Conservation (phyloP, 1,140 invertebrate genomes). For the Zaprionus inermis region DNA sequence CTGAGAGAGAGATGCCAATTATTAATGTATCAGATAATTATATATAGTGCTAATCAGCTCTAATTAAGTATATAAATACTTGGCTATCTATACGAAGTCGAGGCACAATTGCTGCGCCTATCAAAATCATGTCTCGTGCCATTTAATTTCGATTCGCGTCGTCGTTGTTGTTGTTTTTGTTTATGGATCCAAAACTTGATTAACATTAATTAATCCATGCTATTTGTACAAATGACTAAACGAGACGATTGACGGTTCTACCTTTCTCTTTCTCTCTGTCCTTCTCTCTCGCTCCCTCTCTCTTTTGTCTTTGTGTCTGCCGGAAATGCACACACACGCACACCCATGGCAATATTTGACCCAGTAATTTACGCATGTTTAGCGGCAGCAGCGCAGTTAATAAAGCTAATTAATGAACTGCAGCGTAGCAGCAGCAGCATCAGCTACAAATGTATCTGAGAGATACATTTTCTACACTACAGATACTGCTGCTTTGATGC, state of each 20-base stretch:
- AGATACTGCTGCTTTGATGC: conserved; percentile 13
- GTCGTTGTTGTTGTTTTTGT: conserved; percentile 34
- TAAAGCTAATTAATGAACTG: conserved; percentile 79
- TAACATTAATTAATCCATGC: conserved; percentile 81
- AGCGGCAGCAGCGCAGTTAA: conserved; percentile 71
- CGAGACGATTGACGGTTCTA: conserved; percentile 62
- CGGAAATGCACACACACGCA: conserved; percentile 62
- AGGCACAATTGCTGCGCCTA: conserved; percentile 4
- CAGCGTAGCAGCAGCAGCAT: conserved; percentile 35
- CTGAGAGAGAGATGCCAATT: conserved; percentile 21
- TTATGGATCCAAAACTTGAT: conserved; percentile 79
- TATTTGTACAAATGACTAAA: conserved; percentile 75
- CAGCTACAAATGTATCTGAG: conserved; percentile 27
- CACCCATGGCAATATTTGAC: conserved; percentile 65
- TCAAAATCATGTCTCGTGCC: conserved; percentile 44
- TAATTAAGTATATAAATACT: conserved; percentile 48
- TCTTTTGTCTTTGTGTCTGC: conserved; percentile 19
- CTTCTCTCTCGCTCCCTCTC: neutral
- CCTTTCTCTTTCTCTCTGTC: neutral
- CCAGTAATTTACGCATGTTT: conserved; percentile 81
- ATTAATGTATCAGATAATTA: conserved; percentile 33
- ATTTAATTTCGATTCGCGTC: conserved; percentile 12
- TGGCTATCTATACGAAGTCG: conserved; percentile 22
- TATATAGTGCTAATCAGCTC: conserved; percentile 45
- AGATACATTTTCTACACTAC: conserved; percentile 29